These are phyloP conservation scores for Himantopus leucocephalus DNA, from an alignment of 2,113 vertebrate species.

Conservation along the genomic window DNA sequence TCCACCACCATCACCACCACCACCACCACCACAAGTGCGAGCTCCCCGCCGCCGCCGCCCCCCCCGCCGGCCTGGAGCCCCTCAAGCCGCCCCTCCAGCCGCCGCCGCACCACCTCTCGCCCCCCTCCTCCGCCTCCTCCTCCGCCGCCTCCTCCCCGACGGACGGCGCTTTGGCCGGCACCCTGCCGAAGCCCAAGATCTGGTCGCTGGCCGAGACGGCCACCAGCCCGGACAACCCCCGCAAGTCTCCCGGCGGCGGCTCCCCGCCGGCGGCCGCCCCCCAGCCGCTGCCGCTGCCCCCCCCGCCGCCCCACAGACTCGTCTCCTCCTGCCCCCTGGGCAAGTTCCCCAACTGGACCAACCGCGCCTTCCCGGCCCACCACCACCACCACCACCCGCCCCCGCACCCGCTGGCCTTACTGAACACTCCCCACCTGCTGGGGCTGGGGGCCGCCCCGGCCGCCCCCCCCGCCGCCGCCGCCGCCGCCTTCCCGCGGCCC, in stretches of 20 bases:
- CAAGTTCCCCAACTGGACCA: conserved; percentile 93
- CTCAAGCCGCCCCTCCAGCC: conserved; percentile 3
- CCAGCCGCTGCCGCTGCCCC: conserved; percentile 70
- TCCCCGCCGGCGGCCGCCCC: conserved; percentile 83
- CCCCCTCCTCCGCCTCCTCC: conserved; percentile 72
- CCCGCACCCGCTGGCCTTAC: conserved; percentile 83
- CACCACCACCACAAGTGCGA: conserved; percentile 45
- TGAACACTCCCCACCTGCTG: conserved; percentile 91
- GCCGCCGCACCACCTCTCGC: neutral
- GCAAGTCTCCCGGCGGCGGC: conserved; percentile 81
- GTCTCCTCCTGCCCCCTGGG: conserved; percentile 87
- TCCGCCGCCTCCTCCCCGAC: conserved; percentile 81
- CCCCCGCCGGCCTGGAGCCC: neutral
- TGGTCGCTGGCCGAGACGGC: conserved; percentile 98
- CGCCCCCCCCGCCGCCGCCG: conserved; percentile 71
- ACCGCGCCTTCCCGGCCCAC: conserved; percentile 88
- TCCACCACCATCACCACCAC: neutral
- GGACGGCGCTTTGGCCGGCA: conserved; percentile 80
- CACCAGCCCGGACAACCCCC: conserved; percentile 94
- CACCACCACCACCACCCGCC: conserved; percentile 69
- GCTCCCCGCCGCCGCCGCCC: neutral
- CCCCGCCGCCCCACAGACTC: conserved; percentile 83
- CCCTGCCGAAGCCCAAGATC: conserved; percentile 92
- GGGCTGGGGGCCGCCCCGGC: conserved; percentile 80
- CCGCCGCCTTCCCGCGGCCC: conserved; percentile 85